Evolutionary conservation across 2,113 vertebrate genomes (phyloP).

Genomic region (Crocuta crocuta): DNA sequence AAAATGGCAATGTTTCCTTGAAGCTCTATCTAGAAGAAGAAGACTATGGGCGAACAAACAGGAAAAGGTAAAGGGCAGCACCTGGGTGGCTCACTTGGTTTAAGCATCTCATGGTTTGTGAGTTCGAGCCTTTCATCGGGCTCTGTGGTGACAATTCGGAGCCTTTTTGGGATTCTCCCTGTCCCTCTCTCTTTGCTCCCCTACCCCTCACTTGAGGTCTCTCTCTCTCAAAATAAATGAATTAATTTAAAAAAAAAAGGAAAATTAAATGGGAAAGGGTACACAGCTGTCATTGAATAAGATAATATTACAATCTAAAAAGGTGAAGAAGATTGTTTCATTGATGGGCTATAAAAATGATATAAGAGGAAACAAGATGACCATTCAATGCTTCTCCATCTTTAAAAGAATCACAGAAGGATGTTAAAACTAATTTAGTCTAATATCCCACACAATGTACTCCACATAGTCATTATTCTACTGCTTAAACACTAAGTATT

Average conservation of each 20-base stretch:
- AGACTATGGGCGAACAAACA: not conserved
- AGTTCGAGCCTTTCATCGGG: no score
- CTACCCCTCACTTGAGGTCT: no score
- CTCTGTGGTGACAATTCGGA: no score
- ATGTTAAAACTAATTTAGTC: not conserved
- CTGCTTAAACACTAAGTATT: not conserved
- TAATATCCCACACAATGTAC: not conserved
- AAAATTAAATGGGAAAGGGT: not conserved
- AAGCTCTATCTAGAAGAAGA: not conserved
- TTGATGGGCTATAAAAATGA: not conserved
- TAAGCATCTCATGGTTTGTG: no score
- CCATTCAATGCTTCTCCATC: not conserved
- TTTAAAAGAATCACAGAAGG: slow-evolving; percentile 31
- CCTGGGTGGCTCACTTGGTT: no score
- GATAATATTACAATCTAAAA: not conserved
- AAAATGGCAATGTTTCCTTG: not conserved
- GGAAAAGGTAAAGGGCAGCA: not conserved
- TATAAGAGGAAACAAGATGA: slow-evolving; percentile 6
- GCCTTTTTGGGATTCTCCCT: no score
- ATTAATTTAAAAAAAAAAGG: no score
- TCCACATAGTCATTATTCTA: not conserved
- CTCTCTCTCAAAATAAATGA: no score
- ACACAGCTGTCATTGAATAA: not conserved
- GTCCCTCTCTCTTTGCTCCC: no score
- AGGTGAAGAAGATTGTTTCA: not conserved